phyloP scores from a whole-genome alignment of 1,140 invertebrate species.

The Phymastichus coffea region DNA sequence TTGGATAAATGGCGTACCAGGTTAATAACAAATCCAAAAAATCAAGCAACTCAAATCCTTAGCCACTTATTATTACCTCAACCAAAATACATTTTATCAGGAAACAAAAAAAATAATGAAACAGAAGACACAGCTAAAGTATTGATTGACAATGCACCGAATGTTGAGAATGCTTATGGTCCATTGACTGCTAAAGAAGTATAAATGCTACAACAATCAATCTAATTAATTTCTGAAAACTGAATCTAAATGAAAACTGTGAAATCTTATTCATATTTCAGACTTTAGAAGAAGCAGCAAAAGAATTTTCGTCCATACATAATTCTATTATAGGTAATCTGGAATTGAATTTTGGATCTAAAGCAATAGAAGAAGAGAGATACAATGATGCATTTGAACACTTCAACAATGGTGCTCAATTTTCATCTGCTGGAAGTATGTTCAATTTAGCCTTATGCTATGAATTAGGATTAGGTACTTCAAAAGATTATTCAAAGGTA shows the following conservation, averaged over 20 bases:
- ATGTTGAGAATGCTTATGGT: constrained; percentile 29
- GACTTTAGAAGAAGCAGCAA: constrained; percentile 40
- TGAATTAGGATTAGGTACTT: constrained; percentile 63
- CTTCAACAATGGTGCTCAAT: constrained; percentile 57
- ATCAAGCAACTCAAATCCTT: constrained; percentile 27
- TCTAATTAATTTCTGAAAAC: neutral
- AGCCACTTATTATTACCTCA: constrained; percentile 31
- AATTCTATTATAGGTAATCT: constrained; percentile 43
- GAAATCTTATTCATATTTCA: constrained; percentile 19
- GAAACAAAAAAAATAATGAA: constrained; percentile 25
- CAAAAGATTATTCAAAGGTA: constrained; percentile 59
- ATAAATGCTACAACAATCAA: neutral
- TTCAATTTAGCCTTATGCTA: constrained; percentile 66
- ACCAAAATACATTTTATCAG: constrained; percentile 34
- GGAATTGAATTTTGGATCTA: constrained; percentile 48
- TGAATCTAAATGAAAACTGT: neutral
- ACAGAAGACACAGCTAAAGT: neutral
- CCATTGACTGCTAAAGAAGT: constrained; percentile 48
- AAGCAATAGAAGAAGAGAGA: constrained; percentile 45
- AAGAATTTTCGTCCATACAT: constrained; percentile 40
- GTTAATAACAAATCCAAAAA: constrained; percentile 24
- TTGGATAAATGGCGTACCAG: constrained; percentile 14
- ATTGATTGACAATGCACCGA: neutral
- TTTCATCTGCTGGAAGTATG: constrained; percentile 60
- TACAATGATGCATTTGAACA: constrained; percentile 49